Conservation (phyloP, 2,888 invertebrate species). For the Nomada ruficornis region DNA sequence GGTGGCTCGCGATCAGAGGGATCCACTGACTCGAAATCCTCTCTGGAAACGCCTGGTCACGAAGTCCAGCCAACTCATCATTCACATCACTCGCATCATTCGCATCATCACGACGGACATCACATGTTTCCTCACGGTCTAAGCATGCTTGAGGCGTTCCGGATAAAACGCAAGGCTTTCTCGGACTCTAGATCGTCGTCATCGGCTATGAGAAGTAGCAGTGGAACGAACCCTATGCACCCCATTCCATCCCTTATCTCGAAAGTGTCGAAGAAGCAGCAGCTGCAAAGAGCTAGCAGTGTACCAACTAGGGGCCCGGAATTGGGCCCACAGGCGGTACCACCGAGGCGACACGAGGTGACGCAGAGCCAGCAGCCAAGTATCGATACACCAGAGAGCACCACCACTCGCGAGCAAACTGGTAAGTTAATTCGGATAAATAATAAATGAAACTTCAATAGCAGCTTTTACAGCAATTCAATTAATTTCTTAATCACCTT, state of each 20-base stretch:
- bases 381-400: conserved; percentile 77
- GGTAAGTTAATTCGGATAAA: conserved; percentile 45
- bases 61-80: conserved; percentile 65
- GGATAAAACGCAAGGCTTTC: conserved; percentile 93
- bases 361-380: conserved; percentile 87
- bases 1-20: conserved; percentile 88
- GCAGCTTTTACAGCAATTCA: too few species aligned
- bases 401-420: conserved; percentile 58
- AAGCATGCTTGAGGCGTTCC: conserved; percentile 89
- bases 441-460: neutral
- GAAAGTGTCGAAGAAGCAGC: conserved; percentile 82
- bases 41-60: conserved; percentile 84
- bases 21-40: conserved; percentile 90
- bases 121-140: conserved; percentile 77
- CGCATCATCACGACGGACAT: conserved; percentile 78
- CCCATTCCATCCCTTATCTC: conserved; percentile 68
- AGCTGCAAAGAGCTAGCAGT: conserved; percentile 89
- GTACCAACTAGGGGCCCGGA: conserved; percentile 87
- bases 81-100: conserved; percentile 69
- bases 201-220: conserved; percentile 85
- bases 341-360: conserved; percentile 86
- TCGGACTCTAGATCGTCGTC: conserved; percentile 91
- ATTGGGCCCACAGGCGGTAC: conserved; percentile 79
- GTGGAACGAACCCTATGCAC: conserved; percentile 76
- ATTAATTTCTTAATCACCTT: too few species aligned